Base-by-base conservation (phyloP, 2,888 invertebrate genomes). In the Lasioglossum calceatum region DNA sequence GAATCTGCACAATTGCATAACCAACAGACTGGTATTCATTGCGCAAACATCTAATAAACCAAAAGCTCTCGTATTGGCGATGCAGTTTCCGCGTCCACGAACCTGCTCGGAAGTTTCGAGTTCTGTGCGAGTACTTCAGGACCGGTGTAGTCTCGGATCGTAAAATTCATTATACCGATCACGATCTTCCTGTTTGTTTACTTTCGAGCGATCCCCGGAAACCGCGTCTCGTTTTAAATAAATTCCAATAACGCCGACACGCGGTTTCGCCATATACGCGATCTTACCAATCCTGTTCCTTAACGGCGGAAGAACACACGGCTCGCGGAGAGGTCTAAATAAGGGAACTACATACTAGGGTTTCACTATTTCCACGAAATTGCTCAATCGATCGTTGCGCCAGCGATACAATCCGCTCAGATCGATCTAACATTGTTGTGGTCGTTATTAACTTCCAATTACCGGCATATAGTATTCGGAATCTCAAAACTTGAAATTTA, bases 361-460 rank as follows among this genome's bases (percentile, higher is more conserved):
- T 88, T 88, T 88, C 87, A 87, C 87, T 78, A 72, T 75, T 88
- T 88, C 87, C 78, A 79, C 81, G 87, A 88, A 88, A 84, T 84
- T 88, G 73, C 84, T 88, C 84, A 77, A 84, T 82, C 86, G 86
- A 80, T 80, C 72, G 54, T 67, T 36, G 64, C 70, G 42, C 73
- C 50, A 42, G 16, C 58, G 47, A 27, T 67, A 36, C 10, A 70
- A 85, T 77, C 36, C 73, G 36, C 2, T 12, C 67, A 27, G 23
- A 47, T 61, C 70, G 77, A 72, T 61, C 58, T 27, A 12, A 39
- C 67, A 39, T 47, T 50, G 76, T 44, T 36, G 36, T 70, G 50
- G 27, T 77, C 39, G 39, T 50, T 67, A 39, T 70, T 14, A 44
- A 44, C 44, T 44, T 3, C 44, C 3, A 44, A 44, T 12, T 44